These are phyloP conservation scores for Proisotoma minuta DNA, from an alignment of 2,888 invertebrate species.

Conservation along the genomic window DNA sequence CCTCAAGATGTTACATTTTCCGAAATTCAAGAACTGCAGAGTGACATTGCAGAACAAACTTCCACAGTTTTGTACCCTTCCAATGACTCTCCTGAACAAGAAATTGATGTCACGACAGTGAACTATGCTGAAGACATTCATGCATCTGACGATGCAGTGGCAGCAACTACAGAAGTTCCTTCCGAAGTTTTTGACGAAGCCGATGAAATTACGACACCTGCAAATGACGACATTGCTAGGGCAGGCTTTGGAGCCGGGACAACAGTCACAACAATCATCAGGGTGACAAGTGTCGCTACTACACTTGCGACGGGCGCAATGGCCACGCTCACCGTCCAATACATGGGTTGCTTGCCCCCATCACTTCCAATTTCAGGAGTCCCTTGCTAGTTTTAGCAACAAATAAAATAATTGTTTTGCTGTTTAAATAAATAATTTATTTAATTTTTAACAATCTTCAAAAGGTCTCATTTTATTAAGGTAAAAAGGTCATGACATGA, in stretches of 20 bases:
- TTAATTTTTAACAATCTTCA: no score
- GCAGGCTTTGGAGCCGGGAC: conserved; percentile 17
- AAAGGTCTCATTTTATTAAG: no score
- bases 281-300: conserved; percentile 35
- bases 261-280: conserved; percentile 30
- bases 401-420: no score
- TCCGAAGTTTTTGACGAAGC: neutral
- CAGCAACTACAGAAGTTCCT: conserved; percentile 9
- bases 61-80: conserved; percentile 29
- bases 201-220: conserved; percentile 4
- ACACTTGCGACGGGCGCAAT: conserved; percentile 22
- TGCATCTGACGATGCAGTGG: neutral
- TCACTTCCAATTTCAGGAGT: conserved; percentile 21
- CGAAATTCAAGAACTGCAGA: neutral
- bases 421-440: no score
- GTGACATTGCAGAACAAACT: neutral
- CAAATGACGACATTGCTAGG: conserved; percentile 13
- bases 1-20: conserved; percentile 12
- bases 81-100: conserved; percentile 19
- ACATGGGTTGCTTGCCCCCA: conserved; percentile 37
- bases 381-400: conserved; percentile 10
- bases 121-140: neutral
- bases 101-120: neutral
- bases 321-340: conserved; percentile 31
- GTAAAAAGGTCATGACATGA: no score